These are phyloP conservation scores for Flexamia atlantica DNA, from an alignment of 2,888 invertebrate species.

Conservation along the genomic window DNA sequence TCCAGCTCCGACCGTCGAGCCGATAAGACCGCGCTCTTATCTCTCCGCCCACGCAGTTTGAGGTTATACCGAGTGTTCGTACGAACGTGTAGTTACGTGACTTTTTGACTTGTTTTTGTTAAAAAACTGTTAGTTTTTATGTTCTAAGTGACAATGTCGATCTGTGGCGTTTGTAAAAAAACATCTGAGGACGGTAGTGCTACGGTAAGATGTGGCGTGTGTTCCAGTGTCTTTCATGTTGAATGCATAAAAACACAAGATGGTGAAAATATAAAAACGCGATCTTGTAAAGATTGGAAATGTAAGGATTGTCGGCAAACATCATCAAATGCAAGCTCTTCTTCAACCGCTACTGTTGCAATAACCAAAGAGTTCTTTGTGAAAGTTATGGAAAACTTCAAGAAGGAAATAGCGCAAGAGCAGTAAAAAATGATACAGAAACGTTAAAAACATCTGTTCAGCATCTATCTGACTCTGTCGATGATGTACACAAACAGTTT, in stretches of 20 bases:
- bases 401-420: not conserved
- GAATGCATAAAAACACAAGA: not conserved
- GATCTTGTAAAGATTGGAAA: slow-evolving; percentile 2
- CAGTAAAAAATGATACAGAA: not conserved
- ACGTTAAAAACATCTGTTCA: not conserved
- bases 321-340: not conserved
- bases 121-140: not conserved
- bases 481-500: slow-evolving; percentile 8
- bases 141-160: not conserved
- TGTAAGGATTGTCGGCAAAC: not conserved
- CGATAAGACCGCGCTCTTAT: no score
- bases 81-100: no score
- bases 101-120: no score
- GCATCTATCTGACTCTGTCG: not conserved
- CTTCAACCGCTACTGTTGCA: not conserved
- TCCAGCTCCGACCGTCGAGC: no score
- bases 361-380: not conserved
- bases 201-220: not conserved
- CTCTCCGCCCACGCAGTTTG: no score
- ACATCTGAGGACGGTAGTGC: not conserved
- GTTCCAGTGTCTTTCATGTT: not conserved
- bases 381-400: not conserved
- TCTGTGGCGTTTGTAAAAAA: slow-evolving; percentile 7
- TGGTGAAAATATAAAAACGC: not conserved
- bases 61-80: no score